These are phyloP conservation scores for Urophycis tenuis DNA, from an alignment of 2,797 vertebrate genomes.

Conservation along the genomic window DNA sequence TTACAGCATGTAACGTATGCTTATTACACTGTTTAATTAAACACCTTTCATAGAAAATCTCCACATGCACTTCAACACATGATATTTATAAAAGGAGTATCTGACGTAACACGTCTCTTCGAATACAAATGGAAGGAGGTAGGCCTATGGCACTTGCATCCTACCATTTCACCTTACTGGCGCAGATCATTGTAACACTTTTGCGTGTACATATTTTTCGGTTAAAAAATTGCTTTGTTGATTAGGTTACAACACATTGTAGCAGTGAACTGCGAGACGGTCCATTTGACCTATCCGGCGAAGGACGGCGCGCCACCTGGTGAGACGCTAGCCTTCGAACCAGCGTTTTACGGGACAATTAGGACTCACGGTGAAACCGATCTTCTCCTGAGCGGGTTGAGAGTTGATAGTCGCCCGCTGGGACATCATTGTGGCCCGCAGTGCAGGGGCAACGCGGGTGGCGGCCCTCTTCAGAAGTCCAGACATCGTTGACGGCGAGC, in stretches of 20 bases:
- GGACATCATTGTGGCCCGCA: slow-evolving; percentile 30
- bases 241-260: background rate
- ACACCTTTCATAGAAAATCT: background rate
- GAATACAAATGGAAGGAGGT: too few relatives aligned
- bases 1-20: background rate
- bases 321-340: background rate
- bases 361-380: slow-evolving; percentile 41
- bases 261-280: background rate
- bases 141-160: too few relatives aligned
- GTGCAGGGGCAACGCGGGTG: slow-evolving; percentile 28
- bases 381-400: slow-evolving; percentile 36
- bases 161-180: too few relatives aligned
- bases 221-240: too few relatives aligned
- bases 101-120: background rate
- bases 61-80: background rate
- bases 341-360: background rate
- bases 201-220: too few relatives aligned
- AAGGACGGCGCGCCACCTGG: background rate
- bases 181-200: background rate
- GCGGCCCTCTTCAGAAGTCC: slow-evolving; percentile 36
- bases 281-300: background rate
- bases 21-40: background rate
- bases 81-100: background rate
- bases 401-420: slow-evolving; percentile 41
- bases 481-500: slow-evolving; percentile 36